Base-by-base conservation (phyloP, 2,888 invertebrate genomes). In the Plagodis dolabraria region DNA sequence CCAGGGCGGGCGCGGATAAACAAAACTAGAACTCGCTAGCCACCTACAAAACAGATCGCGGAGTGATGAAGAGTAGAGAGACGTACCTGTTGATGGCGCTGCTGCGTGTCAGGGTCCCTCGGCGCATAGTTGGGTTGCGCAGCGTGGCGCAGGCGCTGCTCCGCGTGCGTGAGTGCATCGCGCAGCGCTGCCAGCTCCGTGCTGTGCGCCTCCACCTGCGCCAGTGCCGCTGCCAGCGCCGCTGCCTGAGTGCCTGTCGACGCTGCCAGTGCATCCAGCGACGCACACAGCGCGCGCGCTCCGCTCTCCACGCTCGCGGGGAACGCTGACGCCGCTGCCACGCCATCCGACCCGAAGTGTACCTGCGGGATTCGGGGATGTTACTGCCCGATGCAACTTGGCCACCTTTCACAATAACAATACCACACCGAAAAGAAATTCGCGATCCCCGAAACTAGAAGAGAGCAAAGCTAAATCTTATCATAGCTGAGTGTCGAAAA, bases 1-100 rank as follows among this genome's bases (percentile, higher is more conserved):
- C 78, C 77, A n/a, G n/a, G 80, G 70, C 64, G 69, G 69, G 67
- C 65, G 69, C 65, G 67, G 71, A 78, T 81, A 80, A 40, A 40
- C 40, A 40, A 40, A 40, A 40, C 40, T 40, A 40, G 40, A 40
- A 40, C 40, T 40, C 40, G 10, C 8, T 40, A 33, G 49, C 12
- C 12, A 53, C 67, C 69, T 68, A 74, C 75, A 73, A 77, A 65
- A 70, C 22, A 22, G 22, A 2, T 22, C 22, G 22, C 22, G 22
- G 22, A 22, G 22, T 22, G 22, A 22, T 2, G 22, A 22, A 22
- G 69, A 74, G 68, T 69, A 48, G 56, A 38, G 47, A 69, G 68
- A 74, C 96, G 94, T 96, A 98, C 98, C 96, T 97, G 97, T 94
- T 97, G 97, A 82, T 97, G 97, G 80, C 95, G 94, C 70, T 95